A percentile compares a stretch with the other conserved stretches of the same genome.
Evolutionary conservation across 2,888 invertebrate genomes (phyloP).

Genomic region (Phasia obesa): DNA sequence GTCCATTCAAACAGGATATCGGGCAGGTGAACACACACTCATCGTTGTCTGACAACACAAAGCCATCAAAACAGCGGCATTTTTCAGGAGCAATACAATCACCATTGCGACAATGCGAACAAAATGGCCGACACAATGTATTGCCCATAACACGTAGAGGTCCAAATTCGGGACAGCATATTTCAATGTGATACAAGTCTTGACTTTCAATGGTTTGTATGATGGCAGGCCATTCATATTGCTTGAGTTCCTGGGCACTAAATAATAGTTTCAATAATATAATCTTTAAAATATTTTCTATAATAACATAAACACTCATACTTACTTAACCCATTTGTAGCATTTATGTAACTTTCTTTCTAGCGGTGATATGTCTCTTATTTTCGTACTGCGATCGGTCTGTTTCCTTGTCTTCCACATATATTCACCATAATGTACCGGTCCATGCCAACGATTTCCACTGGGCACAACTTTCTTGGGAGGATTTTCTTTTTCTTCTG

Average conservation of each 20-base stretch:
- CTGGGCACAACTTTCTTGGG: conserved; percentile 40
- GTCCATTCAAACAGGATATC: conserved; percentile 84
- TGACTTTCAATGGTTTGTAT: conserved; percentile 80
- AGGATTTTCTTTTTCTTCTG: conserved; percentile 58
- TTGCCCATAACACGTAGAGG: conserved; percentile 73
- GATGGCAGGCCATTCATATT: conserved; percentile 58
- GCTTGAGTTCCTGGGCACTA: conserved; percentile 49
- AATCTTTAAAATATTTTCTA: not conserved
- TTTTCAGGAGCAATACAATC: conserved; percentile 76
- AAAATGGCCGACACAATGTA: conserved; percentile 76
- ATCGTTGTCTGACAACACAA: conserved; percentile 78
- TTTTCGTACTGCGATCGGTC: not conserved
- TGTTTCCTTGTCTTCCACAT: conserved; percentile 23
- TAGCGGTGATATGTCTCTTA: conserved; percentile 44
- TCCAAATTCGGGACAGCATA: conserved; percentile 88
- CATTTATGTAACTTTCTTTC: conserved; percentile 63
- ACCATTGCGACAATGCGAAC: conserved; percentile 78
- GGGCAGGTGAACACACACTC: conserved; percentile 81
- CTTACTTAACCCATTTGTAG: conserved; percentile 66
- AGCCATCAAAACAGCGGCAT: conserved; percentile 80
- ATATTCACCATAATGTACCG: conserved; percentile 49
- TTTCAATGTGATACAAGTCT: conserved; percentile 85
- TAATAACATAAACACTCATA: not conserved
- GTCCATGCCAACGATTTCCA: conserved; percentile 67
- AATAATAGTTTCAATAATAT: not conserved